These are phyloP conservation scores for Pogonocherus hispidulus DNA, from an alignment of 2,888 invertebrate species.

Conservation along the genomic window DNA sequence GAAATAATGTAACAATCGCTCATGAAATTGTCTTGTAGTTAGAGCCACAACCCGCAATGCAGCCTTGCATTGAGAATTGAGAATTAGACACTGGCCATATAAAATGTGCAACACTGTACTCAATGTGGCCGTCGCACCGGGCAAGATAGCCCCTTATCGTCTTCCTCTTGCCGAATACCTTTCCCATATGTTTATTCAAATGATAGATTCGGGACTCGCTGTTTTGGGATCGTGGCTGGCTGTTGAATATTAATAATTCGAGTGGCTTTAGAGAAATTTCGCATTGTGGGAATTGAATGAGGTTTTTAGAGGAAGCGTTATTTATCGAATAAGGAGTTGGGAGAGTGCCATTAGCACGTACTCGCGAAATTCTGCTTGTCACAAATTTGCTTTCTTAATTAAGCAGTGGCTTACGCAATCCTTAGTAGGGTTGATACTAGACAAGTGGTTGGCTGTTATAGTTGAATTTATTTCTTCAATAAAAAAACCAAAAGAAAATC, in stretches of 20 bases:
- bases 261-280: conserved; percentile 34
- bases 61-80: too few relatives aligned
- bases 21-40: too few relatives aligned
- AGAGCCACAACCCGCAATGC: too few relatives aligned
- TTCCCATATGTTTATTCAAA: conserved; percentile 58
- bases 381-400: conserved; percentile 3
- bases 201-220: conserved; percentile 47
- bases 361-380: neutral
- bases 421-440: neutral
- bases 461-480: too few relatives aligned
- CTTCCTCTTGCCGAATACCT: conserved; percentile 49
- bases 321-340: neutral
- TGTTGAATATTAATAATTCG: conserved; percentile 53
- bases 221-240: conserved; percentile 46
- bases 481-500: too few relatives aligned
- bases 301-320: conserved; percentile 4
- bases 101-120: neutral
- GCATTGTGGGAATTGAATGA: conserved; percentile 3
- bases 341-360: conserved; percentile 1
- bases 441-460: too few relatives aligned
- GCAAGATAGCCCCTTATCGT: conserved; percentile 50
- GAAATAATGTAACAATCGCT: too few relatives aligned
- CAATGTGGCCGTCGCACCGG: conserved; percentile 47
- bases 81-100: neutral
- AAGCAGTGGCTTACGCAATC: neutral